These are phyloP conservation scores for Trachops cirrhosus DNA, from an alignment of 2,797 vertebrate genomes.

Conservation along the genomic window DNA sequence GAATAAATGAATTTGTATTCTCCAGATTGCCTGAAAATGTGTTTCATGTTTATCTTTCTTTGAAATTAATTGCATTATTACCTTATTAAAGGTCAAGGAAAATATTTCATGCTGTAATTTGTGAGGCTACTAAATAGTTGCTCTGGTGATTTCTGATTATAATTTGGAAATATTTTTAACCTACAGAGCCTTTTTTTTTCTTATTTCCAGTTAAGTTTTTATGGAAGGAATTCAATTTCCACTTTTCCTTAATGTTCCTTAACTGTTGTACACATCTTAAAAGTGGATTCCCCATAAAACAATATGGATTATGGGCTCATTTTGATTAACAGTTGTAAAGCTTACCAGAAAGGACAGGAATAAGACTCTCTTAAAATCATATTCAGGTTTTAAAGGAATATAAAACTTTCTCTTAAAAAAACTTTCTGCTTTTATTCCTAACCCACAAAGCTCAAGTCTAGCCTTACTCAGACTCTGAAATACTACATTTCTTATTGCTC, in stretches of 20 bases:
- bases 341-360: slow-evolving; percentile 36
- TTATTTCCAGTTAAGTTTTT: slow-evolving; percentile 64
- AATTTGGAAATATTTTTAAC: slow-evolving; percentile 60
- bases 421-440: not conserved
- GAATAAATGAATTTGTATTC: not conserved
- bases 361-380: slow-evolving; percentile 49
- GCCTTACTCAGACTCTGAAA: not conserved
- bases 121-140: slow-evolving; percentile 19
- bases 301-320: slow-evolving; percentile 57
- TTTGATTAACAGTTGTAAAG: slow-evolving; percentile 39
- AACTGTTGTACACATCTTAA: slow-evolving; percentile 70
- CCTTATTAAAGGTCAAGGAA: slow-evolving; percentile 47
- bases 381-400: slow-evolving; percentile 57
- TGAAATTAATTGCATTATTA: slow-evolving; percentile 59
- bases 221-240: slow-evolving; percentile 67
- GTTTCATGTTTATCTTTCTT: slow-evolving; percentile 51
- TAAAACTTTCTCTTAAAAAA: slow-evolving; percentile 59
- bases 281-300: slow-evolving; percentile 66
- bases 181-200: not conserved
- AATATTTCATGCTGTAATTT: slow-evolving; percentile 37
- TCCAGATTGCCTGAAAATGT: slow-evolving; percentile 27
- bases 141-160: slow-evolving; percentile 27
- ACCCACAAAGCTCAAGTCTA: not conserved
- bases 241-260: slow-evolving; percentile 62
- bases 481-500: not conserved